Base-by-base conservation (phyloP, 1,140 invertebrate genomes). In the Hetaerina americana region DNA sequence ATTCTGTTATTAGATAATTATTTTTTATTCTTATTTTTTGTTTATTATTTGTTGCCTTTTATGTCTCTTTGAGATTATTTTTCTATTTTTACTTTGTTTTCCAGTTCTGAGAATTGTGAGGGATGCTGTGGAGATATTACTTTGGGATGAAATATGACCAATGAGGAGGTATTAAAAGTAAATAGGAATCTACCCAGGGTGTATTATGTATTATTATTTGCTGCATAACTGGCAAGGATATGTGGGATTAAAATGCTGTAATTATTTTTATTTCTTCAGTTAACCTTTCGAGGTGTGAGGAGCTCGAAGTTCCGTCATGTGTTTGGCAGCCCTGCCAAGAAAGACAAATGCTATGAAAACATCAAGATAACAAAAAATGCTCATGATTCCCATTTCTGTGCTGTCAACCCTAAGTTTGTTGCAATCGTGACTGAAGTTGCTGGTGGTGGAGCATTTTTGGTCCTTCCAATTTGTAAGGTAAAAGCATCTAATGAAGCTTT, bases 231-330 rank as follows among this genome's bases (percentile, higher is more conserved):
- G n/a, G n/a, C n/a, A n/a, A n/a, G n/a, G n/a, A n/a, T n/a, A n/a
- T n/a, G n/a, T n/a, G n/a, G n/a, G n/a, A n/a, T n/a, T n/a, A n/a
- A n/a, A n/a, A n/a, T n/a, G n/a, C n/a, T n/a, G n/a, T n/a, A n/a
- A n/a, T 26, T 40, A 71, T 29, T 72, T 74, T 31, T 66, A 69
- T 72, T 74, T 77, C 85, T 86, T 72, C 81, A 92, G 91, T 83
- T 90, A 77, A 90, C 89, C 86, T 94, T 93, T 79, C 88, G 90
- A 68, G 92, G 92, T 26, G 92, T 95, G 70, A 84, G 92, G 40
- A 92, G 90, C 77, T 93, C 91, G 66, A 96, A 96, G 79, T 97
- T 95, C 82, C 89, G 94, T 27, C 94, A 97, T 82, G 94, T 97
- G 18, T 97, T 93, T 82, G 95, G 94, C 5, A 89, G 91, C 75